A percentile compares a stretch with the other conserved stretches of the same genome.
phyloP scores from a whole-genome alignment of 2,888 invertebrate species.

The Sturmia bella region DNA sequence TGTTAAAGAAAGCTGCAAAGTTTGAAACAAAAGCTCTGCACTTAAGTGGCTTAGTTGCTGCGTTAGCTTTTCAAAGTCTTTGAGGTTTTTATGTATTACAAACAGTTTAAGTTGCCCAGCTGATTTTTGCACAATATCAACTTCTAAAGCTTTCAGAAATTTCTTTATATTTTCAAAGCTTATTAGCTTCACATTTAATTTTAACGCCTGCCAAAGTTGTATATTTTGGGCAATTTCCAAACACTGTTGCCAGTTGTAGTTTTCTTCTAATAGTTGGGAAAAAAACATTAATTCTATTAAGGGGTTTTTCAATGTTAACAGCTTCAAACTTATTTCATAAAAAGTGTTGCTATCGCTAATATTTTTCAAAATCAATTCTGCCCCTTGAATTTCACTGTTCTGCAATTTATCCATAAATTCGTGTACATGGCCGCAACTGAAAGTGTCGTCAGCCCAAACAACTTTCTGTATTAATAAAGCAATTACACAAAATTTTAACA shows the following conservation, averaged over 20 bases:
- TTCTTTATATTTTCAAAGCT: not conserved
- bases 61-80: constrained; percentile 21
- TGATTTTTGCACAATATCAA: constrained; percentile 30
- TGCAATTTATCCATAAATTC: constrained; percentile 57
- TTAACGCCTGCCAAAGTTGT: constrained; percentile 44
- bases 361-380: constrained; percentile 58
- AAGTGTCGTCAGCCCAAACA: not conserved
- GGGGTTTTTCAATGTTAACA: constrained; percentile 31
- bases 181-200: not conserved
- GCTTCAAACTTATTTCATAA: constrained; percentile 45
- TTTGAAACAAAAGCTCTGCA: not conserved
- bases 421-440: constrained; percentile 7
- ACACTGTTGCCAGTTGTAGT: constrained; percentile 51
- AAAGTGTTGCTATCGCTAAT: constrained; percentile 48
- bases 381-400: constrained; percentile 37
- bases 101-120: constrained; percentile 33
- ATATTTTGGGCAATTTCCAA: constrained; percentile 20
- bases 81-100: constrained; percentile 10
- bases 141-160: constrained; percentile 35
- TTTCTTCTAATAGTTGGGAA: constrained; percentile 11
- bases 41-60: constrained; percentile 23
- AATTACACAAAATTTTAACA: constrained; percentile 51
- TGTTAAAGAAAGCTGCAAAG: constrained; percentile 5
- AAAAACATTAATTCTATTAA: constrained; percentile 42
- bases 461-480: constrained; percentile 25